Percentiles rank a stretch among this genome's conserved stretches.
phyloP scores from a whole-genome alignment of 2,113 vertebrate species.

The Lagopus muta region DNA sequence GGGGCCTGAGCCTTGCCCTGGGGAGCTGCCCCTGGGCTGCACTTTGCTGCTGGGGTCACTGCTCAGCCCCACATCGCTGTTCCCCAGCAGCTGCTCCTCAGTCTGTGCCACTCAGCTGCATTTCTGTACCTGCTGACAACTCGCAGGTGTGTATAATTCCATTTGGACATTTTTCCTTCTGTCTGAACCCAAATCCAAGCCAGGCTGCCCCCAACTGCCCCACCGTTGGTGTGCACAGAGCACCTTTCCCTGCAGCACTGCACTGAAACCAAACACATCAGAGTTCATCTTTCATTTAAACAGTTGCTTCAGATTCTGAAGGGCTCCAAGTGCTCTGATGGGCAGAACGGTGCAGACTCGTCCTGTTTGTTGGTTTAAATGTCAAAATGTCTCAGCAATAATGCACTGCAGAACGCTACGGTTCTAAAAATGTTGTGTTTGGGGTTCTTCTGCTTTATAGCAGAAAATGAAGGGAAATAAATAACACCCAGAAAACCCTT shows the following conservation, averaged over 20 bases:
- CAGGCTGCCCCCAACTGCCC: neutral
- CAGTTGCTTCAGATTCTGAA: neutral
- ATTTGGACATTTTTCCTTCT: neutral
- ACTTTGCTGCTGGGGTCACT: too few relatives aligned
- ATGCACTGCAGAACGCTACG: neutral
- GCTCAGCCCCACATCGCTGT: neutral
- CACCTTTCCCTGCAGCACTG: neutral
- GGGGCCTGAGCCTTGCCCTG: neutral
- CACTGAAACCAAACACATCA: neutral
- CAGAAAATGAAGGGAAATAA: neutral
- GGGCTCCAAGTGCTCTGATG: neutral
- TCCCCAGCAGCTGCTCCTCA: neutral
- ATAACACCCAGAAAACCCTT: neutral
- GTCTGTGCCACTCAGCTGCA: rapidly evolving
- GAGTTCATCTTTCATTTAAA: neutral
- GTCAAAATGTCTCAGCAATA: neutral
- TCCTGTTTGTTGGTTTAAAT: neutral
- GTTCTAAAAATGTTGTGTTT: neutral
- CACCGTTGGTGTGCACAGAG: neutral
- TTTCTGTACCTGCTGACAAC: neutral
- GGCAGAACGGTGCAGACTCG: neutral
- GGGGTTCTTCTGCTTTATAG: neutral
- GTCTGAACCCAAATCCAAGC: neutral
- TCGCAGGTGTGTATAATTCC: neutral
- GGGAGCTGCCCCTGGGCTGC: neutral